Conservation (phyloP, 2,797 vertebrate species). For the Clangula hyemalis region DNA sequence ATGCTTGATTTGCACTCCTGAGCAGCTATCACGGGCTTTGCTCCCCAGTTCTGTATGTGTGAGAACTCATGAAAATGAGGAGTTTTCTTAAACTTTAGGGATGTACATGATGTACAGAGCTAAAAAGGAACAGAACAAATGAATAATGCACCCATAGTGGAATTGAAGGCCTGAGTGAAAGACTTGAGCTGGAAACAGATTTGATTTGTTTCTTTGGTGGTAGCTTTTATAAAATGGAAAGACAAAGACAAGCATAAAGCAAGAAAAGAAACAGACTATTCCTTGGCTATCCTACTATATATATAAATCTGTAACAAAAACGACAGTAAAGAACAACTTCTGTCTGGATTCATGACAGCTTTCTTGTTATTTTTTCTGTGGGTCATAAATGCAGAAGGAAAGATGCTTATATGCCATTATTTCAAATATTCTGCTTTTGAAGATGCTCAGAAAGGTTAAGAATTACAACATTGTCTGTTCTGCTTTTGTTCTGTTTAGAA, state of each 20-base stretch:
- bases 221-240: background rate
- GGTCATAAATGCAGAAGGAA: background rate
- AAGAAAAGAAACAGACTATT: background rate
- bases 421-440: background rate
- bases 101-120: background rate
- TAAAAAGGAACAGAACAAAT: background rate
- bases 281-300: background rate
- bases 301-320: background rate
- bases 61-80: background rate
- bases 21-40: background rate
- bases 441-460: background rate
- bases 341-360: background rate
- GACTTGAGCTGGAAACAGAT: background rate
- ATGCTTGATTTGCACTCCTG: conserved; percentile 54
- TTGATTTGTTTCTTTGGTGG: background rate
- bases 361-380: background rate
- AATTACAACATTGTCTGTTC: background rate
- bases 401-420: background rate
- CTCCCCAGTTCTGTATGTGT: background rate
- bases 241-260: background rate
- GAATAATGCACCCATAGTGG: background rate
- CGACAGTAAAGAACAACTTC: background rate
- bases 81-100: background rate
- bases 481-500: background rate
- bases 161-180: background rate